These are phyloP conservation scores for Monopterus albus DNA, from an alignment of 2,113 vertebrate species.

Conservation along the genomic window DNA sequence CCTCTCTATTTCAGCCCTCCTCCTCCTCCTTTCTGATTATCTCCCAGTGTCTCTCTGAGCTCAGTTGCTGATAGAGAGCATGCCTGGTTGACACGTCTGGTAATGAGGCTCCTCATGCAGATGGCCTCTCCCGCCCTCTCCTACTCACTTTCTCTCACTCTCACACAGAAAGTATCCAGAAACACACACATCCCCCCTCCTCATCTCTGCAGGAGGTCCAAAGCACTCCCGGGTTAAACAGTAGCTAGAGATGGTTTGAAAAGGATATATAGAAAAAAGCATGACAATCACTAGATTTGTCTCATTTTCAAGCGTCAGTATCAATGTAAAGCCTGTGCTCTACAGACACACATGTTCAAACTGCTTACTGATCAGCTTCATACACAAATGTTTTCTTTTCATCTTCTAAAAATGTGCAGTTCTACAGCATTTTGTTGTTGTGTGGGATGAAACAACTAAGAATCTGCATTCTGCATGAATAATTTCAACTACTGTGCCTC, in stretches of 20 bases:
- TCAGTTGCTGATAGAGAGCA: slow-evolving; percentile 69
- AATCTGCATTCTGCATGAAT: slow-evolving; percentile 18
- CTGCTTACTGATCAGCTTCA: not conserved
- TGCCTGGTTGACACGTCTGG: slow-evolving; percentile 72
- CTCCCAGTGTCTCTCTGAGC: slow-evolving; percentile 66
- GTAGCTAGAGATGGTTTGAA: slow-evolving; percentile 48
- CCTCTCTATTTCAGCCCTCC: slow-evolving; percentile 41
- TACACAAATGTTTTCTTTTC: not conserved
- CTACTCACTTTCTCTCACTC: slow-evolving; percentile 35
- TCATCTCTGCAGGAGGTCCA: slow-evolving; percentile 49
- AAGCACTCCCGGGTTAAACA: slow-evolving; percentile 61
- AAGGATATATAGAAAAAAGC: slow-evolving; percentile 43
- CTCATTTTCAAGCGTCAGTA: too few relatives aligned
- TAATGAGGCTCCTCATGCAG: slow-evolving; percentile 77
- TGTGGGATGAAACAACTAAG: not conserved
- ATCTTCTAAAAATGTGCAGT: not conserved
- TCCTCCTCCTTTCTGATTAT: slow-evolving; percentile 63
- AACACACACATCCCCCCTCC: slow-evolving; percentile 25
- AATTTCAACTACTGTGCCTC: slow-evolving; percentile 17
- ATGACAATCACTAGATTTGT: slow-evolving; percentile 38
- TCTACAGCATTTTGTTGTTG: not conserved
- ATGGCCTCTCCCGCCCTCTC: slow-evolving; percentile 67
- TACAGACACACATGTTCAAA: not conserved
- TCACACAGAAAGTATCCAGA: slow-evolving; percentile 33
- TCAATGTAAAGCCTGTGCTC: too few relatives aligned